A percentile compares a stretch with the other conserved stretches of the same genome.
Conservation (phyloP, 2,113 vertebrate genomes). For the Recurvirostra avosetta region DNA sequence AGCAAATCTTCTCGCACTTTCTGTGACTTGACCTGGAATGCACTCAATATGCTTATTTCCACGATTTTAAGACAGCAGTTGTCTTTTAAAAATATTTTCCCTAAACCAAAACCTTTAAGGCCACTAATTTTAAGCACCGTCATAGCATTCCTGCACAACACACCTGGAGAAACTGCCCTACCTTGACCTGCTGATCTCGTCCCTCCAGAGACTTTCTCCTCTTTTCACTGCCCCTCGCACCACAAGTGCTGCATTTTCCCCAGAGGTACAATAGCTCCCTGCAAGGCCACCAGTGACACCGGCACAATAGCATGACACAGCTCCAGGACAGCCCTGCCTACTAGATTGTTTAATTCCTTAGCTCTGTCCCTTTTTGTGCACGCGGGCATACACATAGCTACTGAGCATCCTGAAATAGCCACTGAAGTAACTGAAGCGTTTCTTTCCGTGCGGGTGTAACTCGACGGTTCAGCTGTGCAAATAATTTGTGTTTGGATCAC, state of each 20-base stretch:
- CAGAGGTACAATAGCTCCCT: accelerated
- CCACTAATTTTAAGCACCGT: background rate
- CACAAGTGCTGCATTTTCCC: background rate
- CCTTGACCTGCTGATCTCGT: background rate
- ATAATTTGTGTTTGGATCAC: background rate
- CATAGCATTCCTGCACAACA: accelerated
- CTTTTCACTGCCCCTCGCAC: no score
- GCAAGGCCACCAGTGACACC: background rate
- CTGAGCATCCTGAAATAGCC: background rate
- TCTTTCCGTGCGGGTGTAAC: accelerated
- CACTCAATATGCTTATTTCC: background rate
- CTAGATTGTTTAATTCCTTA: background rate
- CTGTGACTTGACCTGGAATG: background rate
- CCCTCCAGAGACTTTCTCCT: background rate
- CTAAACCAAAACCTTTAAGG: background rate
- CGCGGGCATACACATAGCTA: accelerated
- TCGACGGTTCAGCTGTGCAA: accelerated
- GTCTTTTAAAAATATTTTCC: background rate
- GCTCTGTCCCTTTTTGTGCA: background rate
- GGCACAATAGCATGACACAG: background rate
- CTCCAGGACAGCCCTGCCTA: background rate
- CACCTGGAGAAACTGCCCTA: background rate
- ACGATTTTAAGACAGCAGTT: background rate
- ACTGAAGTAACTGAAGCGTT: background rate
- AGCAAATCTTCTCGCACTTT: background rate